Percentiles rank a stretch among this genome's conserved stretches.
Evolutionary conservation across 2,888 invertebrate species (phyloP).

Genomic region (Ormyrus pomaceus): DNA sequence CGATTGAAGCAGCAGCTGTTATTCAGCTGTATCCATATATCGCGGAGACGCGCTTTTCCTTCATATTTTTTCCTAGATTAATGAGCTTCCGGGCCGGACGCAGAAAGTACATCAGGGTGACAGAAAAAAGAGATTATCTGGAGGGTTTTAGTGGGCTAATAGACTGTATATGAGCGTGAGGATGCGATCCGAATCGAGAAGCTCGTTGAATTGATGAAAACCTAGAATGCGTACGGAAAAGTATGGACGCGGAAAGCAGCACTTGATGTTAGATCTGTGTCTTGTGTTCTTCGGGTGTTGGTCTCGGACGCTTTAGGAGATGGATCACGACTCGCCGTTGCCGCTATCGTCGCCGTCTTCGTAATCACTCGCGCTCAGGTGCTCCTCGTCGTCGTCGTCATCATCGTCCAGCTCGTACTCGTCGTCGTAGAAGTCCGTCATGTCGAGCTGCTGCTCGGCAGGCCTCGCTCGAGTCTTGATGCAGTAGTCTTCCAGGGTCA

Average conservation of each 20-base stretch:
- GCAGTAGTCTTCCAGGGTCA: slow-evolving; percentile 98
- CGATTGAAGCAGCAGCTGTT: slow-evolving; percentile 7
- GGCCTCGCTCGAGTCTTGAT: slow-evolving; percentile 94
- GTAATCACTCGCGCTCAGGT: slow-evolving; percentile 83
- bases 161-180: not conserved
- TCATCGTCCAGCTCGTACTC: slow-evolving; percentile 89
- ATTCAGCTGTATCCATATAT: slow-evolving; percentile 8
- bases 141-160: not conserved
- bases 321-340: slow-evolving; percentile 92
- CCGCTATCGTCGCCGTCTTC: slow-evolving; percentile 92
- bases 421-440: slow-evolving; percentile 97
- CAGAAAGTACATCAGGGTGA: not conserved
- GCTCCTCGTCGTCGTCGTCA: slow-evolving; percentile 82
- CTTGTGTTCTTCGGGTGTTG: slow-evolving; percentile 12
- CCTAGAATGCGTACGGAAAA: slow-evolving; percentile 35
- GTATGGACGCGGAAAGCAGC: slow-evolving; percentile 35
- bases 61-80: not conserved
- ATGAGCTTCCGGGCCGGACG: slow-evolving; percentile 29
- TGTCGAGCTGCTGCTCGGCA: slow-evolving; percentile 88
- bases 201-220: slow-evolving; percentile 36
- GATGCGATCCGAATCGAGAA: slow-evolving; percentile 11
- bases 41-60: slow-evolving; percentile 13
- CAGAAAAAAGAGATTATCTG: not conserved
- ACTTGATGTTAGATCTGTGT: slow-evolving; percentile 8
- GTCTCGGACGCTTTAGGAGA: slow-evolving; percentile 62